Evolutionary conservation across 2,113 vertebrate genomes (phyloP).

Genomic region (Neolamprologus ventralis): DNA sequence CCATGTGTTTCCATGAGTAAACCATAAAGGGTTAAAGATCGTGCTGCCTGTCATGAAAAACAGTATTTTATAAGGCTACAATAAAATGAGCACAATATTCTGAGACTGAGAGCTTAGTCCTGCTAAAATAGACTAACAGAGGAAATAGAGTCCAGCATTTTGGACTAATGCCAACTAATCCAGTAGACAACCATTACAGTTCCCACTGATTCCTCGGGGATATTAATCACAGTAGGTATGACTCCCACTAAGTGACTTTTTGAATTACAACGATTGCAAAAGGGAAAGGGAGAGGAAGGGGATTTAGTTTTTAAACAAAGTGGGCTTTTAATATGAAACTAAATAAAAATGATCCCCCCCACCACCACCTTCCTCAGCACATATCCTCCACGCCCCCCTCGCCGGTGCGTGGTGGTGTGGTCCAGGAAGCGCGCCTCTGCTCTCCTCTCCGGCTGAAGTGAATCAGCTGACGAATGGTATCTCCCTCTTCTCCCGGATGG

Average conservation of each 20-base stretch:
- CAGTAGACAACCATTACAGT: not conserved
- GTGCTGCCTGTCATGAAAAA: not conserved
- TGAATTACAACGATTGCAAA: not conserved
- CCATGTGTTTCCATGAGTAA: not conserved
- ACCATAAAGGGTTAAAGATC: not conserved
- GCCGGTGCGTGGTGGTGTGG: slow-evolving; percentile 55
- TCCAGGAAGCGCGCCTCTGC: slow-evolving; percentile 66
- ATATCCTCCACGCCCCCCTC: slow-evolving; percentile 2
- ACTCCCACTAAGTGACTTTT: not conserved
- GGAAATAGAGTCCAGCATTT: not conserved
- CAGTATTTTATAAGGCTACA: not conserved
- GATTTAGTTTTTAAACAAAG: not conserved
- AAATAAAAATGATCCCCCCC: not conserved
- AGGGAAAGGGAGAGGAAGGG: not conserved
- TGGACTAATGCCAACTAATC: not conserved
- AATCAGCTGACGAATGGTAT: slow-evolving; percentile 64
- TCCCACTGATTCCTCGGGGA: not conserved
- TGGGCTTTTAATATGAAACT: not conserved
- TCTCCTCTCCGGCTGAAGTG: slow-evolving; percentile 22
- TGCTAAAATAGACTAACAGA: not conserved
- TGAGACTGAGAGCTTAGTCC: not conserved
- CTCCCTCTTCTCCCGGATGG: slow-evolving; percentile 64
- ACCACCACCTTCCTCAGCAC: not conserved
- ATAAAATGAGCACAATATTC: not conserved
- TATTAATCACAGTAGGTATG: not conserved